phyloP scores from a whole-genome alignment of 2,888 invertebrate genomes.

The Lasiommata megera region DNA sequence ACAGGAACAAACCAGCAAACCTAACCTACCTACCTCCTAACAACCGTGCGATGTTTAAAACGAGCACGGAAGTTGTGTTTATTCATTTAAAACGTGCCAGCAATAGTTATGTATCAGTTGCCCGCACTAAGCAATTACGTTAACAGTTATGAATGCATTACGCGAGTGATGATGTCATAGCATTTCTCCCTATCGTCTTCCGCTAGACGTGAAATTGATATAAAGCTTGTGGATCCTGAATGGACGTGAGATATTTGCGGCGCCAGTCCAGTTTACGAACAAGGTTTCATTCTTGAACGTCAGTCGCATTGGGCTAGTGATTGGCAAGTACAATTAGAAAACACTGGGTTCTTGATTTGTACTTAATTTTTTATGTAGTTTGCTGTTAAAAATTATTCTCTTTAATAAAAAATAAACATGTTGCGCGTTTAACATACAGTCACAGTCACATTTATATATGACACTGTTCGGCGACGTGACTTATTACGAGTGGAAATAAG shows the following conservation, averaged over 20 bases:
- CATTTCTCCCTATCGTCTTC: slow-evolving; percentile 40
- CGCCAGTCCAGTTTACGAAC: slow-evolving; percentile 21
- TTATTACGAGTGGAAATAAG: too few species aligned
- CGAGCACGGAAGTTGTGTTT: slow-evolving; percentile 17
- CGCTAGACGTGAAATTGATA: slow-evolving; percentile 52
- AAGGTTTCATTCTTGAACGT: background rate
- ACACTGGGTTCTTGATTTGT: too few species aligned
- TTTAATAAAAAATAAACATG: too few species aligned
- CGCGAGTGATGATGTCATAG: slow-evolving; percentile 22
- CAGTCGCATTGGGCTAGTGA: background rate
- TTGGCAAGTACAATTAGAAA: too few species aligned
- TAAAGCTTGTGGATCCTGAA: slow-evolving; percentile 49
- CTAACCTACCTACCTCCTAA: background rate
- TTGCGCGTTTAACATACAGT: too few species aligned
- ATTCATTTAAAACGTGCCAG: slow-evolving; percentile 15
- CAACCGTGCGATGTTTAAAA: slow-evolving; percentile 1
- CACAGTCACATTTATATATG: too few species aligned
- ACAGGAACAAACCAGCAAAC: background rate
- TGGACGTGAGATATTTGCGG: slow-evolving; percentile 24
- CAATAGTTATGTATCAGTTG: slow-evolving; percentile 16
- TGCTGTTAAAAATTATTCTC: too few species aligned
- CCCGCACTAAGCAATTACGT: slow-evolving; percentile 15
- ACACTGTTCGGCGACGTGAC: too few species aligned
- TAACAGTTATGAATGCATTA: slow-evolving; percentile 26
- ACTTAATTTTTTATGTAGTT: too few species aligned